Evolutionary conservation across 2,797 vertebrate species (phyloP).

Genomic region (Clamator glandarius): DNA sequence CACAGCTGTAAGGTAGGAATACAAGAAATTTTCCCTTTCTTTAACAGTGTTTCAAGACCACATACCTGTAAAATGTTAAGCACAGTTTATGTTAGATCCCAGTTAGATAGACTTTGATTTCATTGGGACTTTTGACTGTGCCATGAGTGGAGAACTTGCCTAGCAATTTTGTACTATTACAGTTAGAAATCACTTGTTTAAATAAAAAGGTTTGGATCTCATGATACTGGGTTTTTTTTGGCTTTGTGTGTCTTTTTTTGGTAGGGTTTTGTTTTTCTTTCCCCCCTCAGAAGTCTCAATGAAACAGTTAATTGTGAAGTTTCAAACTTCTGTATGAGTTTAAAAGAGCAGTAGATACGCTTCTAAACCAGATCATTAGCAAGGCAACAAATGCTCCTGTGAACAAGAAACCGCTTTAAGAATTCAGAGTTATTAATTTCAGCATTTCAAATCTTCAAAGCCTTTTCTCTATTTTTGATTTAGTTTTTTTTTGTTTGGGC

Average conservation of each 20-base stretch:
- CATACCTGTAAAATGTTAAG: not conserved
- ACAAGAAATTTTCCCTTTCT: not conserved
- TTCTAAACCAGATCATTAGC: not conserved
- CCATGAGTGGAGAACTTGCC: fast-evolving
- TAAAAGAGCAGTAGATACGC: not conserved
- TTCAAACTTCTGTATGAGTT: not conserved
- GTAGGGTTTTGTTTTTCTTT: no score
- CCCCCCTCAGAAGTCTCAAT: not conserved
- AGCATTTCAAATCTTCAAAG: slow-evolving; percentile 16
- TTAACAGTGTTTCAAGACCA: not conserved
- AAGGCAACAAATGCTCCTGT: not conserved
- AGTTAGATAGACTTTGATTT: not conserved
- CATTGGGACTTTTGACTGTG: not conserved
- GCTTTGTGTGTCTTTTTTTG: no score
- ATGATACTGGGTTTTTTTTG: not conserved
- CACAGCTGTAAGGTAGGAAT: not conserved
- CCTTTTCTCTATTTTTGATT: no score
- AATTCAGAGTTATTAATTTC: not conserved
- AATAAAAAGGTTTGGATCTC: not conserved
- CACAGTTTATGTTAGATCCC: not conserved
- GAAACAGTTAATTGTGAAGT: not conserved
- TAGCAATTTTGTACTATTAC: not conserved
- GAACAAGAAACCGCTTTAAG: slow-evolving; percentile 3
- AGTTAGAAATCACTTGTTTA: not conserved
- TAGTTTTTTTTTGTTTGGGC: no score